Conservation (phyloP, 1,140 invertebrate species). For the Onthophagus taurus region DNA sequence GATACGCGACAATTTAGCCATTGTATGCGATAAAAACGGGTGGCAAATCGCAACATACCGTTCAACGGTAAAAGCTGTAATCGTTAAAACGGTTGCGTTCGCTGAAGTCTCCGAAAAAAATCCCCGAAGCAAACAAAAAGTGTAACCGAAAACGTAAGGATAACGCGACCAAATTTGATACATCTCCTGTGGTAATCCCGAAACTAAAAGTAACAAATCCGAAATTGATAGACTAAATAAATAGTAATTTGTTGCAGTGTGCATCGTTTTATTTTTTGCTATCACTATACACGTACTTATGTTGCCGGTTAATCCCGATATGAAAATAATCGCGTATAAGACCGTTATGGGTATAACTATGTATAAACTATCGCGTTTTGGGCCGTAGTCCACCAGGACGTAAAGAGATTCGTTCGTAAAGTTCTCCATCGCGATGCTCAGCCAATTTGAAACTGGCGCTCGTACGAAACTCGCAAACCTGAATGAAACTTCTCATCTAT, state of each 20-base stretch:
- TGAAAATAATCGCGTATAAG: conserved; percentile 74
- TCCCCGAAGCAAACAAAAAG: conserved; percentile 64
- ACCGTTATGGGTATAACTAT: conserved; percentile 70
- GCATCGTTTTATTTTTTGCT: conserved; percentile 82
- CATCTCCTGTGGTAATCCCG: conserved; percentile 75
- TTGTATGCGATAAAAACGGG: conserved; percentile 70
- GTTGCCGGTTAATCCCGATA: conserved; percentile 83
- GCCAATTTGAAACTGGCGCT: no score
- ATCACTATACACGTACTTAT: conserved; percentile 90
- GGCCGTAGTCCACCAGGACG: conserved; percentile 25
- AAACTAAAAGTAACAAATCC: conserved; percentile 77
- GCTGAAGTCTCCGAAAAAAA: conserved; percentile 67
- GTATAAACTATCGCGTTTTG: conserved; percentile 55
- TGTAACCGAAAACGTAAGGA: conserved; percentile 70
- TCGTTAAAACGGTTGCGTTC: conserved; percentile 86
- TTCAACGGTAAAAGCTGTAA: conserved; percentile 79
- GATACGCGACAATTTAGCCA: conserved; percentile 69
- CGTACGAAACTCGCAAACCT: no score
- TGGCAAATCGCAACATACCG: conserved; percentile 77
- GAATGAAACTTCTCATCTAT: no score
- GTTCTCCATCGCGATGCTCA: no score
- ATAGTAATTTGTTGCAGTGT: conserved; percentile 88
- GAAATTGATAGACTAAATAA: conserved; percentile 88
- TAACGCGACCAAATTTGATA: conserved; percentile 79
- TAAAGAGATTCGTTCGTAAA: not conserved